Conservation (phyloP, 2,113 vertebrate species). For the Apteryx owenii region DNA sequence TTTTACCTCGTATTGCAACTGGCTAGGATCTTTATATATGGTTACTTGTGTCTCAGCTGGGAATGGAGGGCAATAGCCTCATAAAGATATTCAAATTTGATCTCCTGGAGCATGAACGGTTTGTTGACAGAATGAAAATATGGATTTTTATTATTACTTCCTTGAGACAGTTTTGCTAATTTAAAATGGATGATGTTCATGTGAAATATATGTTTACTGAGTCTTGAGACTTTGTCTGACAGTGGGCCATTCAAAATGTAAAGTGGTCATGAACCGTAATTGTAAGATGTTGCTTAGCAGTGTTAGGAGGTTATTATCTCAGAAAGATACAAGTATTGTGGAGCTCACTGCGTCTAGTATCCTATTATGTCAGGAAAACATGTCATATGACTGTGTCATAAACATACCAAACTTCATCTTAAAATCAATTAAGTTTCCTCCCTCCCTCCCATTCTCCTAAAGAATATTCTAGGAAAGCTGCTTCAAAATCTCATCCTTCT, state of each 20-base stretch:
- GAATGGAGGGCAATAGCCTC: background rate
- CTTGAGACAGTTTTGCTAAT: background rate
- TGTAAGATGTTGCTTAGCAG: constrained; percentile 1
- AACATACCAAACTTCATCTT: background rate
- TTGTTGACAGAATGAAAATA: background rate
- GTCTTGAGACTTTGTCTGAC: background rate
- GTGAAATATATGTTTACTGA: background rate
- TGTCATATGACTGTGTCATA: background rate
- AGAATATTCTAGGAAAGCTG: background rate
- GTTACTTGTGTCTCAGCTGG: background rate
- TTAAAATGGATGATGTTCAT: background rate
- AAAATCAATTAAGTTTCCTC: background rate
- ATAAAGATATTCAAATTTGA: background rate
- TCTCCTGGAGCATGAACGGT: background rate
- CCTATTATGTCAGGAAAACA: background rate
- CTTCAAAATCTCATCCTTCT: background rate
- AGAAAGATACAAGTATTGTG: background rate
- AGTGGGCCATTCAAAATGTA: background rate
- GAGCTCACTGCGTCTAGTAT: background rate
- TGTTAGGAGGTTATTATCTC: background rate
- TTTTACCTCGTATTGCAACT: background rate
- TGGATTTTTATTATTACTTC: background rate
- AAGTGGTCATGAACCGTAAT: background rate
- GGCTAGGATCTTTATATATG: background rate
- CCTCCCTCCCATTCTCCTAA: background rate